Evolutionary conservation across 2,888 invertebrate species (phyloP), one percentile per base, ranked within the genome.

Genomic region (Tachina grossa): DNA sequence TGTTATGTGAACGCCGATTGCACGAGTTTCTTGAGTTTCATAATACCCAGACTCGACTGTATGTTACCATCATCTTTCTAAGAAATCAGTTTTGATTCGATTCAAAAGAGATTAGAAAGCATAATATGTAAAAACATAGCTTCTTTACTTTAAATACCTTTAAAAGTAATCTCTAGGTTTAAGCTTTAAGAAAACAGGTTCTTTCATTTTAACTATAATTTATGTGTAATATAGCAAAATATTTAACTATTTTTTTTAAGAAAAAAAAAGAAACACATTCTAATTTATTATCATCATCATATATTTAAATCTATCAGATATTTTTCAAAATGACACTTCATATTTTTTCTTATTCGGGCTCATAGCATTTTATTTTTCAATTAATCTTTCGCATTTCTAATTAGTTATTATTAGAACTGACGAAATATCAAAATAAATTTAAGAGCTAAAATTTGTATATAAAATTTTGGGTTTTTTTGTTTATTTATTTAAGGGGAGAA

Each of bases 381-480:
- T 47, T 31, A 31, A 31, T 31, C 31, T 31, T 68, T 45, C n/a
- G 22, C 39, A n/a, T 76, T 14, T 41, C 51, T 39, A 49, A 51
- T 68, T 66, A 31, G 22, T 47, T 83, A 75, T 79, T 74, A 55
- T 63, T 83, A 83, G 78, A 63, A 49, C 69, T 79, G 78, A 78
- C 55, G 11, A 22, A 74, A 68, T 51, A 22, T 0, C 43, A 39
- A 61, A 74, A 53, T 45, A 39, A 68, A 68, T 66, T 66, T 4
- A 66, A 53, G 68, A 43, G 16, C 19, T 61, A 41, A 63, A 14
- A 51, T n/a, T 41, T 41, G 8, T 9, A 19, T 72, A 14, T 19
- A 13, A 41, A 53, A 68, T 51, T 10, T 45, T 16, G 47, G n/a
- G n/a, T n/a, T 63, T 61, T 45, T 22, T 19, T 13, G 14, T 39